Evolutionary conservation across 53 echinoderm and acorn worm species (phyloP).

Genomic region (Henricia sp.): DNA sequence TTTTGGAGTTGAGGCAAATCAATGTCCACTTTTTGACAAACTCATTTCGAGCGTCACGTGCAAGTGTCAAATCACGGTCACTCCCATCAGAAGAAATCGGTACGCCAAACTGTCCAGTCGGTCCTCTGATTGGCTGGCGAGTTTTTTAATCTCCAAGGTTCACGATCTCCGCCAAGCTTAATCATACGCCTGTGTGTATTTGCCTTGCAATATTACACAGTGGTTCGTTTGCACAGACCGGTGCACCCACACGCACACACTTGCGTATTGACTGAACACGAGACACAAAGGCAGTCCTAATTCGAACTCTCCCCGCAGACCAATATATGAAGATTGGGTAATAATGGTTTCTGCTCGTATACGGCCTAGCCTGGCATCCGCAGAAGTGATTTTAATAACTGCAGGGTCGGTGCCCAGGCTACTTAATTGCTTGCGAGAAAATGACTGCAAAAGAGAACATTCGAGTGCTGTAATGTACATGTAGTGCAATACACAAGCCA

Average conservation of each 20-base stretch:
- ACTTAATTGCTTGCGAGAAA: not conserved
- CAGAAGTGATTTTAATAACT: not conserved
- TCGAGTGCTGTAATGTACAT: not conserved
- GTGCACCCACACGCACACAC: not conserved
- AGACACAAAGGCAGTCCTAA: not conserved
- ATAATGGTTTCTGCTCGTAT: conserved; percentile 13
- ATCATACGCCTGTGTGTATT: not conserved
- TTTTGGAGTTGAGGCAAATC: too few relatives aligned
- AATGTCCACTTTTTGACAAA: too few relatives aligned
- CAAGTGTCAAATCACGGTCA: too few relatives aligned
- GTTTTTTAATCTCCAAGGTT: conserved; percentile 17
- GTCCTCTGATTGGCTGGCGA: conserved; percentile 10
- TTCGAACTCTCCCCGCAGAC: not conserved
- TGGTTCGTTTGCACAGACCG: not conserved
- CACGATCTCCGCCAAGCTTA: not conserved
- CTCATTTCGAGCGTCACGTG: too few relatives aligned
- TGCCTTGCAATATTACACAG: conserved; percentile 26
- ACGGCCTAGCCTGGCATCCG: conserved; percentile 9
- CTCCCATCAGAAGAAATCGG: too few relatives aligned
- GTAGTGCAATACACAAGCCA: not conserved
- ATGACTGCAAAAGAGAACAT: not conserved
- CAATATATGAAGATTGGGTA: conserved; percentile 16
- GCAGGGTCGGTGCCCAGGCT: conserved; percentile 4
- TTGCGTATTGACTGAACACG: conserved; percentile 30
- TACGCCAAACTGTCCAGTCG: not conserved